Conservation (phyloP, 1,140 invertebrate species). For the Drosophila tani region DNA sequence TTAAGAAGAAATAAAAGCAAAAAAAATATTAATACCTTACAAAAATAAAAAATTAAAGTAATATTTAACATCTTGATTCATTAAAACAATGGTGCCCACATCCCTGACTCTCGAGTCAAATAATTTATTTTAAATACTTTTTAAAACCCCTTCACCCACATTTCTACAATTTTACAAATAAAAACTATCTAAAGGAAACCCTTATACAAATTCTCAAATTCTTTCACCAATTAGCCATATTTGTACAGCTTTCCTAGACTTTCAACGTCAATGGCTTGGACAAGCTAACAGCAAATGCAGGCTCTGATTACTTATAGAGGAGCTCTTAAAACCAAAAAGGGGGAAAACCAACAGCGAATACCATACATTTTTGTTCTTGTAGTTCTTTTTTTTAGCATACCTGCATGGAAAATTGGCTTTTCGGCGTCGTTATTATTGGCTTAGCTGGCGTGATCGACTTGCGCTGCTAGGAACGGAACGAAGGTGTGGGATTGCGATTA, state of each 20-base stretch:
- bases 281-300: constrained; percentile 29
- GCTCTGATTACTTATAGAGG: constrained; percentile 15
- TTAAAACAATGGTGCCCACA: too few species aligned
- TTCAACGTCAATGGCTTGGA: constrained; percentile 8
- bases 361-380: constrained; percentile 29
- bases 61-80: too few species aligned
- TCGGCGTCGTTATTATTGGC: constrained; percentile 74
- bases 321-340: constrained; percentile 11
- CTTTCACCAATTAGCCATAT: constrained; percentile 2
- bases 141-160: neutral
- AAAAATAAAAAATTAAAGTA: neutral
- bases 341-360: constrained; percentile 64
- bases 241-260: neutral
- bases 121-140: neutral
- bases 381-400: constrained; percentile 69
- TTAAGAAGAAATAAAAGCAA: too few species aligned
- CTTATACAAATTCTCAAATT: neutral
- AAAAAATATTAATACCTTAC: neutral
- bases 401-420: constrained; percentile 85
- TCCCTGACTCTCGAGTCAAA: too few species aligned
- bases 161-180: neutral
- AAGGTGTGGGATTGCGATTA: constrained; percentile 52
- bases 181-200: neutral
- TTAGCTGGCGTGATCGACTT: constrained; percentile 79
- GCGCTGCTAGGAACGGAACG: constrained; percentile 68